These are phyloP conservation scores for Megaptera novaeangliae DNA, from an alignment of 2,113 vertebrate species.

Conservation along the genomic window DNA sequence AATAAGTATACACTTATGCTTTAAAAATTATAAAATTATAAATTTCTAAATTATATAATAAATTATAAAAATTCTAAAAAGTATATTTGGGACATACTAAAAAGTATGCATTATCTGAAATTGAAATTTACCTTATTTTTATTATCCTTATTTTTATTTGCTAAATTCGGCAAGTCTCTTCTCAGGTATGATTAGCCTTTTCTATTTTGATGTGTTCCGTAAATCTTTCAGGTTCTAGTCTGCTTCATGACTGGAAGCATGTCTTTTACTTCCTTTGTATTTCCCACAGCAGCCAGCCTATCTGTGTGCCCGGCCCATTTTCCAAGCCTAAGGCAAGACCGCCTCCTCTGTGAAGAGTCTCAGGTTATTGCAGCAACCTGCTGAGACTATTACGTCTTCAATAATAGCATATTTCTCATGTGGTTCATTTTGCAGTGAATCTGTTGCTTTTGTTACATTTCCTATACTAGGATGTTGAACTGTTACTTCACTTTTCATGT, in stretches of 20 bases:
- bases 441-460: constrained; percentile 29
- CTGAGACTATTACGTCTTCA: constrained; percentile 14
- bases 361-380: constrained; percentile 6
- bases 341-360: neutral
- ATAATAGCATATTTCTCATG: constrained; percentile 24
- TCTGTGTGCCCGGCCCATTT: neutral
- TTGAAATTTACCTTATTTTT: neutral
- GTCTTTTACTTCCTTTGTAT: neutral
- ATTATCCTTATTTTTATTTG: constrained; percentile 18
- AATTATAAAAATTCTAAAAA: neutral
- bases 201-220: constrained; percentile 29
- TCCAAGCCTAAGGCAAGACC: neutral
- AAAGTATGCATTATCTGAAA: neutral
- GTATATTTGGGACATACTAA: neutral
- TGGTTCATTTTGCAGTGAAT: neutral
- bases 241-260: neutral
- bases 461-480: constrained; percentile 29
- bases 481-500: constrained; percentile 38
- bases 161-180: neutral
- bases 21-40: neutral
- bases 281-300: neutral
- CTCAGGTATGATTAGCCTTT: neutral
- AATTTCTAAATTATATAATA: neutral
- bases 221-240: neutral
- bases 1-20: neutral